These are phyloP conservation scores for Pangasius sanitwongsei DNA, from an alignment of 2,797 vertebrate genomes.

Conservation along the genomic window DNA sequence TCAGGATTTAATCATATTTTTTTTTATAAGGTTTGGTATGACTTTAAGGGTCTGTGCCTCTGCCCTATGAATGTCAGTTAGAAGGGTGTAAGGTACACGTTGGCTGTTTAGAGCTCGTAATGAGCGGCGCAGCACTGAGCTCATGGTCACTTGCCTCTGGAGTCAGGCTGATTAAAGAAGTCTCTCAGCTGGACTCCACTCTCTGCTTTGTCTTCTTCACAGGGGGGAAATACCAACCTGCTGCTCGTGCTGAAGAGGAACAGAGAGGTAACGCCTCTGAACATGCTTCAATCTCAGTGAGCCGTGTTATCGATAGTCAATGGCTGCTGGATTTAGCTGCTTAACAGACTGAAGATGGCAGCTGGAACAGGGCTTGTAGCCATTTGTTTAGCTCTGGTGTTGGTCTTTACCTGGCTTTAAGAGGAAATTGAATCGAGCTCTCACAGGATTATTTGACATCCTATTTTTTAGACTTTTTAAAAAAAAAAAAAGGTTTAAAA, in stretches of 20 bases:
- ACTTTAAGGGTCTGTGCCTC: background rate
- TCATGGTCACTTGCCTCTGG: background rate
- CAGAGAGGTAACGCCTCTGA: constrained; percentile 85
- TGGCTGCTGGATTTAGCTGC: constrained; percentile 14
- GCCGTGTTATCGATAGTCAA: constrained; percentile 33
- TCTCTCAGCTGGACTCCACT: constrained; percentile 35
- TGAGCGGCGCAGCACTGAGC: constrained; percentile 28
- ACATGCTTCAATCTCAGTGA: constrained; percentile 32
- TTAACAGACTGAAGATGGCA: background rate
- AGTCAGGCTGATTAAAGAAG: constrained; percentile 41
- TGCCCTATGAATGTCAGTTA: constrained; percentile 18
- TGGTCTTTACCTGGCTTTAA: background rate
- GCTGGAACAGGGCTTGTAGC: background rate
- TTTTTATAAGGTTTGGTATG: background rate
- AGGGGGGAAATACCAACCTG: constrained; percentile 90
- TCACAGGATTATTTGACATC: background rate
- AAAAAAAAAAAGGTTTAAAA: background rate
- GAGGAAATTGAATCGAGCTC: background rate
- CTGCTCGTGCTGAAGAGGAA: constrained; percentile 90
- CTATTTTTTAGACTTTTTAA: background rate
- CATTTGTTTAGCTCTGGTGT: background rate
- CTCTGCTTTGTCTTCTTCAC: constrained; percentile 63
- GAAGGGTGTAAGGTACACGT: background rate
- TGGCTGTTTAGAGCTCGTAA: constrained; percentile 40
- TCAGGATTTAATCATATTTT: background rate